Base-by-base conservation (phyloP, 2,888 invertebrate genomes). In the Gandaritis pyraliata region DNA sequence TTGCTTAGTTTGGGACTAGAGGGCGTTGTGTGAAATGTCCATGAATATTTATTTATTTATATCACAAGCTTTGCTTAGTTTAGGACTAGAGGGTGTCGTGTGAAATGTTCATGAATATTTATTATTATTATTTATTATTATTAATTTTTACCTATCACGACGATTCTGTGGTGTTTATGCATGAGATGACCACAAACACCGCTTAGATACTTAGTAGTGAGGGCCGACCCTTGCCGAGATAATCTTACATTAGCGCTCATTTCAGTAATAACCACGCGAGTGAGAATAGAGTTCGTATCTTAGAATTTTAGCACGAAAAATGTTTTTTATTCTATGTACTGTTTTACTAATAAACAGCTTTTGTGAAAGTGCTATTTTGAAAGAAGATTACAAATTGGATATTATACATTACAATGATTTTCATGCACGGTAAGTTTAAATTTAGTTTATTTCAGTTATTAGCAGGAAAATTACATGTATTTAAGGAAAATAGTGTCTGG, bases 371-470 rank as follows among this genome's bases (percentile, higher is more conserved):
- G 81, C 41, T 82, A 85, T 49, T 84, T 85, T 1, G 83, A 81
- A 54, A 0, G 86, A 87, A 1, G 48, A 33, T 48, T 94, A 92
- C 66, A 87, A 90, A 65, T 76, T 94, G 63, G 93, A 94, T 68
- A 89, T 94, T 52, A 86, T 94, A 54, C 94, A 94, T 72, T 90
- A 93, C 54, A 94, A 93, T 70, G 94, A 94, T 82, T 94, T 94
- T 73, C 94, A 94, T 72, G 93, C 93, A 11, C 90, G 93, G 93
- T 93, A 78, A 80, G 88, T 61, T 60, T 18, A 4, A 10, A 29
- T 46, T 63, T 16, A 45, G 50, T 18, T 59, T 41, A 46, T 23
- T 23, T 3, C 1, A 1, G 23, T 23, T 23, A 23, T 23, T 23
- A 23, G 23, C 23, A 23, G 23, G 23, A 23, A 23, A 23, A 23